These are phyloP conservation scores for Ophioderma brevispina DNA, from an alignment of 35 echinoderm and acorn worm genomes.

Conservation along the genomic window DNA sequence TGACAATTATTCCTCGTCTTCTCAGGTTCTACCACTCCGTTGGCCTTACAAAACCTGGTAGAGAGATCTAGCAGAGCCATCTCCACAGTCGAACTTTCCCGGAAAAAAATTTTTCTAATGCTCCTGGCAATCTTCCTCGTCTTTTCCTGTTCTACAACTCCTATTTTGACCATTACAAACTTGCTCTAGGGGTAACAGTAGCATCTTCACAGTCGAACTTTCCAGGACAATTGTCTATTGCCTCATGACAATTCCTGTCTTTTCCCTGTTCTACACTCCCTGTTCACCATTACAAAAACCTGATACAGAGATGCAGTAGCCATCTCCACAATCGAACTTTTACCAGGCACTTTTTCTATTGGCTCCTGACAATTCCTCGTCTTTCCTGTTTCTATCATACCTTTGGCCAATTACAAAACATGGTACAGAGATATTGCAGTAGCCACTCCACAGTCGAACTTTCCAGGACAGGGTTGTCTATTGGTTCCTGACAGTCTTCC, in stretches of 20 bases:
- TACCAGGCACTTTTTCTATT: too few relatives aligned
- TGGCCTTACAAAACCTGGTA: slow-evolving; percentile 20
- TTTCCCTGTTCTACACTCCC: too few relatives aligned
- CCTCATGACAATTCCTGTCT: too few relatives aligned
- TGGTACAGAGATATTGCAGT: background rate
- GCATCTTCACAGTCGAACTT: background rate
- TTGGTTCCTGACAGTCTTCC: background rate
- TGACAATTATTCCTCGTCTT: slow-evolving; percentile 31
- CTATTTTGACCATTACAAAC: background rate
- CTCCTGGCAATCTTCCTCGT: background rate
- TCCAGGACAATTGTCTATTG: background rate
- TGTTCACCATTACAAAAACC: too few relatives aligned
- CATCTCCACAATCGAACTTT: too few relatives aligned
- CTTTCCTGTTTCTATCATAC: slow-evolving; percentile 8
- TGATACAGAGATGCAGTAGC: too few relatives aligned
- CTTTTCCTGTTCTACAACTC: slow-evolving; percentile 38
- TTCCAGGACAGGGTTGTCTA: background rate
- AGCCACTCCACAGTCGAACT: slow-evolving; percentile 34
- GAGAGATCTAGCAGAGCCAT: slow-evolving; percentile 7
- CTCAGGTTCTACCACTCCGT: background rate
- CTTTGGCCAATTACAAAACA: slow-evolving; percentile 20
- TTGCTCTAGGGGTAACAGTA: background rate
- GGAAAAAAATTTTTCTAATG: too few relatives aligned
- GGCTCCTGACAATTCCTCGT: slow-evolving; percentile 18
- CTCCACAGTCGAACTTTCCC: slow-evolving; percentile 25